Percentiles rank a stretch among this genome's conserved stretches.
phyloP scores from a whole-genome alignment of 2,797 vertebrate species.

The Cryptoprocta ferox region DNA sequence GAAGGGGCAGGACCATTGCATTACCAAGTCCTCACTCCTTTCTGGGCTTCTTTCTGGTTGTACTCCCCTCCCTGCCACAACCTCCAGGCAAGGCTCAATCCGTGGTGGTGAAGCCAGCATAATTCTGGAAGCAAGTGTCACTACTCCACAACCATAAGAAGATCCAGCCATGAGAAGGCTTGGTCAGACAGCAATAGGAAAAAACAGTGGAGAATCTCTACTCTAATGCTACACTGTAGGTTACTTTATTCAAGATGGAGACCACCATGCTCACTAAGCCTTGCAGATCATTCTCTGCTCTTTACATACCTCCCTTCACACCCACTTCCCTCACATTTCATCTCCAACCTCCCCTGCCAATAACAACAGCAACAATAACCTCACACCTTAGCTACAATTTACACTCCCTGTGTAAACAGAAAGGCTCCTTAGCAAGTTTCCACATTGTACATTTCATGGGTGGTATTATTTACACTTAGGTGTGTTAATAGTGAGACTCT shows the following conservation, averaged over 20 bases:
- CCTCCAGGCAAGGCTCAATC: not conserved
- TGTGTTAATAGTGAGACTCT: constrained; percentile 59
- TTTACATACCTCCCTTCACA: not conserved
- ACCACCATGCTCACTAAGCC: not conserved
- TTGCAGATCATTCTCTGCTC: not conserved
- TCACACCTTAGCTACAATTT: constrained; percentile 39
- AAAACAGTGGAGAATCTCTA: not conserved
- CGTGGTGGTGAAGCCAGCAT: not conserved
- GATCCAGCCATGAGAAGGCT: not conserved
- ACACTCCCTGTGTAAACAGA: constrained; percentile 51
- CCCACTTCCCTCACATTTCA: not conserved
- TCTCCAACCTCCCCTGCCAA: not conserved
- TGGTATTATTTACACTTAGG: constrained; percentile 53
- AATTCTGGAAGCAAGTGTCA: not conserved
- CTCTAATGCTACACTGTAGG: not conserved
- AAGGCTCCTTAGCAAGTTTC: constrained; percentile 61
- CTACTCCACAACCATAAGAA: not conserved
- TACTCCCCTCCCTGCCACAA: not conserved
- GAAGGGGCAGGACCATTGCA: not conserved
- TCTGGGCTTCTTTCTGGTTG: not conserved
- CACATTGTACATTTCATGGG: not conserved
- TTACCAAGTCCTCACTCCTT: not conserved
- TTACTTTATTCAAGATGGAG: not conserved
- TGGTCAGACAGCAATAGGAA: not conserved
- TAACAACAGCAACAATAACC: not conserved